Base-by-base conservation (phyloP, 2,113 vertebrate genomes). In the Callionymus lyra region DNA sequence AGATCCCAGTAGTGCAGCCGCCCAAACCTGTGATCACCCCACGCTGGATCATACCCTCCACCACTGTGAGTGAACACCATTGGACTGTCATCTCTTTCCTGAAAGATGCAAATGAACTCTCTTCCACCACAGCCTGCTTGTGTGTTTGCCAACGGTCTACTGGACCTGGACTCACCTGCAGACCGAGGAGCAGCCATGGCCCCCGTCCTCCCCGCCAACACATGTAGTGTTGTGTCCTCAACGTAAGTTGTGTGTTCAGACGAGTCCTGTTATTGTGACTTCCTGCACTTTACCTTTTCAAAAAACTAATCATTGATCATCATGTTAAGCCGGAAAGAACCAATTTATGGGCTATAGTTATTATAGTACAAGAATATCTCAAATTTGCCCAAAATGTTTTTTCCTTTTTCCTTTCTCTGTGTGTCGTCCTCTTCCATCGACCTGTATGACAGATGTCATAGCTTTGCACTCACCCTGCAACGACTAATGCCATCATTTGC, bases 31-130 rank as follows among this genome's bases (percentile, higher is more conserved):
- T 63, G 12, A 80, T 92, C 67, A 68, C 87, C 19, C 94, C 93
- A 1, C 87, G 91, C 55, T 98, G 94, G 94, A 87, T 95, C 68
- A 76, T 96, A 59, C 94, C 94, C 63, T 71, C 91, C 51, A 65
- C 87, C 78, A 50, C 71, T 40, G 86, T 87, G 63, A 81, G 85
- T 74, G 12, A n/a, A 10, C 13, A 13, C 18, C 2, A 13, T 10
- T 19, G 17, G 17, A 34, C 15, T 18, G 6, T 10, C 13, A 5
- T 34, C 41, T 12, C 41, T n/a, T 12, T 14, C 11, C 31, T 16
- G 40, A n/a, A n/a, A 51, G 32, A 51, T 34, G 55, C 36, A 64
- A 55, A 37, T 19, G 41, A 47, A 53, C 56, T 53, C 37, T 16
- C 10, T 53, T 40, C 47, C 48, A 44, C 46, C 46, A 42, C 31